phyloP scores from a whole-genome alignment of 2,113 vertebrate genomes.

The Noctilio leporinus region DNA sequence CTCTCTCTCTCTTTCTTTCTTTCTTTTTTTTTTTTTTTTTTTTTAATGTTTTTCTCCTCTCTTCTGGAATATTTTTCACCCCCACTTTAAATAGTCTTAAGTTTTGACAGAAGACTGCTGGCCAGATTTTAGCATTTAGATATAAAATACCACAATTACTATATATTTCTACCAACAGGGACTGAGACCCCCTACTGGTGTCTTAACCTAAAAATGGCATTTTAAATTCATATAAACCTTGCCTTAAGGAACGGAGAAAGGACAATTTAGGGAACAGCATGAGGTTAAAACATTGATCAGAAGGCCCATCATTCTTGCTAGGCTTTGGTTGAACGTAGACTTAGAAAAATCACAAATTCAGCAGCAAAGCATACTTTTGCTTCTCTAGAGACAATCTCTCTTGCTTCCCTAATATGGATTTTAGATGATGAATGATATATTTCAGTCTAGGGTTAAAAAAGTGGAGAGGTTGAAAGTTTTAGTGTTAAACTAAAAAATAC shows the following conservation, averaged over 20 bases:
- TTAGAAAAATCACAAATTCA: slow-evolving; percentile 47
- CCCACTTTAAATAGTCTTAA: slow-evolving; percentile 4
- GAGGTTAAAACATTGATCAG: slow-evolving; percentile 67
- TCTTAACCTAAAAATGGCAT: slow-evolving; percentile 51
- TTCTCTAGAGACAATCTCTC: background rate
- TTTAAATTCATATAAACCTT: slow-evolving; percentile 62
- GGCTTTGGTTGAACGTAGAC: background rate
- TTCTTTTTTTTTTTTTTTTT: background rate
- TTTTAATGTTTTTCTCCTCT: background rate
- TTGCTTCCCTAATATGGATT: background rate
- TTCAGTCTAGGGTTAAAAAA: background rate
- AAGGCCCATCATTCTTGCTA: slow-evolving; percentile 36
- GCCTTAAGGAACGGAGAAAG: slow-evolving; percentile 60
- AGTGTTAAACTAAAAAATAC: background rate
- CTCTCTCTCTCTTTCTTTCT: background rate
- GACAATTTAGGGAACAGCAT: slow-evolving; percentile 62
- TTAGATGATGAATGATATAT: background rate
- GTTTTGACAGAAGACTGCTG: slow-evolving; percentile 45
- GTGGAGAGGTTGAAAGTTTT: background rate
- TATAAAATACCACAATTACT: slow-evolving; percentile 57
- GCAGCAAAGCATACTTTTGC: background rate
- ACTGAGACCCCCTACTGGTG: slow-evolving; percentile 43
- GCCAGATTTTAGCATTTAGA: slow-evolving; percentile 52
- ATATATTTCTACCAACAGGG: slow-evolving; percentile 55
- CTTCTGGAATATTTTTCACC: background rate